phyloP scores from a whole-genome alignment of 1,140 invertebrate species.

The Nasonia longicornis region DNA sequence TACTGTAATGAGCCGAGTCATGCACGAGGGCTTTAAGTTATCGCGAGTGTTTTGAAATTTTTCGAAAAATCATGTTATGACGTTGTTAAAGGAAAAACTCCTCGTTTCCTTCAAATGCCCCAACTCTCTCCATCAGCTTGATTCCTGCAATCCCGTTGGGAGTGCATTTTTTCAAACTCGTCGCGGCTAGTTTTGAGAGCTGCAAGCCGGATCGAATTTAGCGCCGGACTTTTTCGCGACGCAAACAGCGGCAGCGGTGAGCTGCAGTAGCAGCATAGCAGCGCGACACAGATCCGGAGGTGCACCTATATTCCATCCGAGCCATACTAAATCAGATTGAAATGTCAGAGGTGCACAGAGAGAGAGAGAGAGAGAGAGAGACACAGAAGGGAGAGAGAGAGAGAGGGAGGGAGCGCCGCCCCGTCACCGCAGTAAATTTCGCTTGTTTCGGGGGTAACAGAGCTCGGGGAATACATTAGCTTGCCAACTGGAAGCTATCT shows the following conservation, averaged over 20 bases:
- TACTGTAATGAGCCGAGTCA: too few relatives aligned
- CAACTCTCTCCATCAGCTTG: too few relatives aligned
- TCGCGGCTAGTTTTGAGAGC: background rate
- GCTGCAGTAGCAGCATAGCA: background rate
- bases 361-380: too few relatives aligned
- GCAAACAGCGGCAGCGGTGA: background rate
- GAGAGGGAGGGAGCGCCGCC: background rate
- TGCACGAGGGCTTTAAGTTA: too few relatives aligned
- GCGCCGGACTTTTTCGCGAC: background rate
- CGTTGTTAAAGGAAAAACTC: too few relatives aligned
- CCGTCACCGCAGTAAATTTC: constrained; percentile 34
- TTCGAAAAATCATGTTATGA: too few relatives aligned
- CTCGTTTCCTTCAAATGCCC: too few relatives aligned
- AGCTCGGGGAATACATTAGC: constrained; percentile 34
- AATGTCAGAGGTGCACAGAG: constrained; percentile 33
- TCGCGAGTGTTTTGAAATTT: too few relatives aligned
- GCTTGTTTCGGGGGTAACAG: constrained; percentile 23
- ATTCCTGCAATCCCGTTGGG: too few relatives aligned
- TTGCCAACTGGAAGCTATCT: constrained; percentile 50
- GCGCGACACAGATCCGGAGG: background rate
- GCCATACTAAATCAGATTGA: constrained; percentile 42
- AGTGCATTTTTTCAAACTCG: too few relatives aligned
- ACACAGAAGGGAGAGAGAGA: too few relatives aligned
- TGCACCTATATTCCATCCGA: background rate
- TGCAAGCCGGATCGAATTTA: background rate